Evolutionary conservation across 2,113 vertebrate genomes (phyloP).

Genomic region (Varanus komodoensis): DNA sequence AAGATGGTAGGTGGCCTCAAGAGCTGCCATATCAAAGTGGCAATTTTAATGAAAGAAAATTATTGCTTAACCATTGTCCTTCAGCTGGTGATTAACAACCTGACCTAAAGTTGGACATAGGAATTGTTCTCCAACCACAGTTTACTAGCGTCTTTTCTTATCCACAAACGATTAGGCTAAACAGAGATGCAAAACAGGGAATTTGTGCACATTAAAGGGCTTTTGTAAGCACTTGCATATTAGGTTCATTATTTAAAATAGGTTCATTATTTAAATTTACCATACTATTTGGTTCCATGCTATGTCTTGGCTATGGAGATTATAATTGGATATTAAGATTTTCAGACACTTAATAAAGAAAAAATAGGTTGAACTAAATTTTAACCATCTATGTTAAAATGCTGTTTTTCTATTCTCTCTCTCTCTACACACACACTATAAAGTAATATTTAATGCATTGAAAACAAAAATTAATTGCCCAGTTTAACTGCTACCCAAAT

Average conservation of each 20-base stretch:
- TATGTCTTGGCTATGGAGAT: not conserved
- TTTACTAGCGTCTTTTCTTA: not conserved
- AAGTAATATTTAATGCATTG: slow-evolving; percentile 30
- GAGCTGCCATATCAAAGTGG: not conserved
- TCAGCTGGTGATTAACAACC: no score
- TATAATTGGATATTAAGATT: not conserved
- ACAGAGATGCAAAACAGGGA: not conserved
- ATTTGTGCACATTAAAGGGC: not conserved
- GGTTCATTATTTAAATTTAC: not conserved
- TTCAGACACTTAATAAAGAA: not conserved
- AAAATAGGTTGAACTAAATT: not conserved
- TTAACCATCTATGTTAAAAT: not conserved
- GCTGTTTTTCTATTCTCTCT: not conserved
- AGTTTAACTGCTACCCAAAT: slow-evolving; percentile 17
- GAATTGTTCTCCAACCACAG: no score
- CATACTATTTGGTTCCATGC: slow-evolving; percentile 6
- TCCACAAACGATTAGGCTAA: not conserved
- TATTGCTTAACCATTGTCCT: not conserved
- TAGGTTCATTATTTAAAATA: not conserved
- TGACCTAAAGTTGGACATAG: no score
- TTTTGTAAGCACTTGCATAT: not conserved
- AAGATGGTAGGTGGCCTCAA: not conserved
- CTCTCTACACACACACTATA: not conserved
- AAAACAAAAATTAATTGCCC: slow-evolving; percentile 16
- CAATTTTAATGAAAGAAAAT: not conserved